Evolutionary conservation across 2,113 vertebrate species (phyloP), one percentile per base, ranked within the genome.

Genomic region (Elachura formosa): DNA sequence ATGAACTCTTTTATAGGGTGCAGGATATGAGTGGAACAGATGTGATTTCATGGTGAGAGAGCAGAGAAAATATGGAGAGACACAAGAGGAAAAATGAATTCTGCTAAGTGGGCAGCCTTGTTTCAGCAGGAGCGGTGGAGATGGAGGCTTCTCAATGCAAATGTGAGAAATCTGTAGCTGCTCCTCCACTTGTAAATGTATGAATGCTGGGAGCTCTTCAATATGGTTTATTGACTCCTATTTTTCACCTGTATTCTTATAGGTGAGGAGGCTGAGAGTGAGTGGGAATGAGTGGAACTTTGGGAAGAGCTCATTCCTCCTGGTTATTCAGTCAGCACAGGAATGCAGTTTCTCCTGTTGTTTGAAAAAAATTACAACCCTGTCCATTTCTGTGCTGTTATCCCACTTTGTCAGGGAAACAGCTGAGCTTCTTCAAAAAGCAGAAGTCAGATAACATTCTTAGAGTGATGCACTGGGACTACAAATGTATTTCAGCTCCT

Each of bases 241-340:
- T 64, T 85, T 77, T 74, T 82, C 92, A 78, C 69, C 61, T 86
- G 5, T 43, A 12, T 25, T 82, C 45, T 73, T 76, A 3, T 33
- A 94, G 76, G 51, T 34, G 40, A 83, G 45, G 36, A 68, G 87
- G 64, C 56, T 94, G 94, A 63, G 78, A 95, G 92, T 80, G 81
- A 84, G 93, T 80, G 91, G 93, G 80, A 93, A 84, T 49, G 91
- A 94, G 93, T 67, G 84, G 89, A 95, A 96, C 89, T 96, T 96
- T 90, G 84, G 59, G 78, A 81, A 89, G 38, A 12, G 26, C 88
- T 93, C 2, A 4, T 93, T 90, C 52, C 86, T 94, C 25, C 80
- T 84, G 89, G 84, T 93, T 96, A 73, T 92, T 97, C 87, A 69
- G 87, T 86, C 75, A 92, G 90, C 75, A 48, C 76, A 71, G 26